Percentiles rank a stretch among this genome's conserved stretches.
These are phyloP conservation scores for Syngnathus rostellatus DNA, from an alignment of 2,797 vertebrate species.

Conservation along the genomic window DNA sequence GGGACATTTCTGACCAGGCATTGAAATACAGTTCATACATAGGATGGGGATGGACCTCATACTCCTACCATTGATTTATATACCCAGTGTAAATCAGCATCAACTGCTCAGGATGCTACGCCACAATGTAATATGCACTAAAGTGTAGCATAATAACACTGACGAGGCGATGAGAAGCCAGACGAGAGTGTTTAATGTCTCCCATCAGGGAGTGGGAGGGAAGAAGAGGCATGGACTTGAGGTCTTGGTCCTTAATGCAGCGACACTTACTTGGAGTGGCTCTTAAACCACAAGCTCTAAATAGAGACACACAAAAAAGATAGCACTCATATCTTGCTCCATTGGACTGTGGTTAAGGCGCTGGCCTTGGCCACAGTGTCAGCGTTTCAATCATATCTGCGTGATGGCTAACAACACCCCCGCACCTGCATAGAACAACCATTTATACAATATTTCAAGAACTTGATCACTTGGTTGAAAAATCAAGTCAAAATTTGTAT, in stretches of 20 bases:
- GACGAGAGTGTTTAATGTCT: neutral
- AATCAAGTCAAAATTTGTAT: too few species aligned
- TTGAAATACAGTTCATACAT: neutral
- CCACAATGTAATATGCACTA: neutral
- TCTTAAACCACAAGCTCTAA: neutral
- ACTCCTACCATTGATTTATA: neutral
- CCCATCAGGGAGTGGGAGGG: neutral
- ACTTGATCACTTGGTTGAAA: too few species aligned
- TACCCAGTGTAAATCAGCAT: neutral
- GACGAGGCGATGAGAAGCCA: neutral
- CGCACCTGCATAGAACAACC: too few species aligned
- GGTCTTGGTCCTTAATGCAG: neutral
- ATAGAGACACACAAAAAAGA: neutral
- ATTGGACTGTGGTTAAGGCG: neutral
- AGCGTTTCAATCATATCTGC: neutral
- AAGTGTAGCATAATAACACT: neutral
- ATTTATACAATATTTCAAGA: too few species aligned
- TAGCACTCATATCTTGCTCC: slow-evolving; percentile 1
- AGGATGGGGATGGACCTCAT: neutral
- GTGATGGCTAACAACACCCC: neutral
- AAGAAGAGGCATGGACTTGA: neutral
- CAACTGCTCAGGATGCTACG: neutral
- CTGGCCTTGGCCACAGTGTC: neutral
- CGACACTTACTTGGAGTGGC: neutral
- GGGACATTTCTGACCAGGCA: neutral